Evolutionary conservation across 1,140 invertebrate genomes (phyloP), one percentile per base, ranked within the genome.

Genomic region (Spodoptera frugiperda): DNA sequence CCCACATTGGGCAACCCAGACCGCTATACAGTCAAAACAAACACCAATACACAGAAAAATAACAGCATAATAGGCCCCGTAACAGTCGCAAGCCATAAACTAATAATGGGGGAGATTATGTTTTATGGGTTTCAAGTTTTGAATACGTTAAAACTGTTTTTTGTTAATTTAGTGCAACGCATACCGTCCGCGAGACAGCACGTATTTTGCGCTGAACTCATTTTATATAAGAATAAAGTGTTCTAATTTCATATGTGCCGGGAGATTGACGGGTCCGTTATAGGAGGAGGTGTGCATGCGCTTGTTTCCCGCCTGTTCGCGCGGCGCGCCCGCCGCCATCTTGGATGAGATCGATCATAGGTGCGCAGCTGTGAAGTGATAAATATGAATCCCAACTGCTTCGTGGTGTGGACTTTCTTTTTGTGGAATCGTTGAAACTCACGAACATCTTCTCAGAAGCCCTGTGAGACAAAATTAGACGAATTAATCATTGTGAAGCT

Each of bases 21-120:
- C 84, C 87, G 89, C 91, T 89, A 92, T 86, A 93, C 92, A 91
- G 89, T 87, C 87, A 91, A 93, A 92, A 94, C 91, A 94, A 93
- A 92, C 87, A 89, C 67, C 77, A 84, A 87, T 84, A 87, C 89
- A 91, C 85, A 92, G 86, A 92, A 88, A 91, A 89, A 92, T 87
- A 92, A 85, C 83, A 84, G 81, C 86, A 94, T 92, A 94, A 94
- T 93, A 91, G 91, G 84, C 83, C 84, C 78, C 78, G 86, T 86
- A 92, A 92, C 88, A 93, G 92, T 92, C 92, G 88, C 90, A 89
- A 88, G 78, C 88, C 90, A 90, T 91, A 92, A 93, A 93, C 90
- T 94, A 94, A 94, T 94, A 94, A 94, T 94, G 90, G 92, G 92
- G 92, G 91, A 94, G 91, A 93, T 93, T 39, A 91, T 94, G 91